Base-by-base conservation (phyloP, 2,888 invertebrate species). In the Odontocerum albicorne region DNA sequence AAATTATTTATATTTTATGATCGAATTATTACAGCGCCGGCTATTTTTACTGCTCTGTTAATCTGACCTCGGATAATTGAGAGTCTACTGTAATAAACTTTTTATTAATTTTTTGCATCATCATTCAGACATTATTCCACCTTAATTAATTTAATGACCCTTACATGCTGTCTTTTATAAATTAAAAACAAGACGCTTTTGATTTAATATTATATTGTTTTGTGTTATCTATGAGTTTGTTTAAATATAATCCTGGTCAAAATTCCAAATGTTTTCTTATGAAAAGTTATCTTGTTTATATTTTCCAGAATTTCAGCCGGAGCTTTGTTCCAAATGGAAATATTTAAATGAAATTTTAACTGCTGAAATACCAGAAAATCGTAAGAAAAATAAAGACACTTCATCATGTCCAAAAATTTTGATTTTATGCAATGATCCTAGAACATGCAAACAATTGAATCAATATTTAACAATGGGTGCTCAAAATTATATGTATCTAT, bases 311-410 rank as follows among this genome's bases (percentile, higher is more conserved):
- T 81, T 90, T 56, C 82, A 84, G 63, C 91, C 90, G 8, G 95
- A 96, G 74, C 78, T 84, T 32, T 89, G 88, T 69, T 92, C 96
- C 4, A 97, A 97, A 73, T 97, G 96, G 96, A 80, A 84, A 64
- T 85, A 86, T 7, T 74, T 97, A 2, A 81, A 79, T 57, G 94
- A 96, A 70, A 82, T 96, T 55, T 71, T 97, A 38, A 75, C 82
- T 61, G 73, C 79, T 4, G 96, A 97, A 77, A 92, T 97, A 66
- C 87, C 89, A 13, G 77, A 78, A 22, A 86, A 91, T 68, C 84
- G 86, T 53, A 82, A 81, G 64, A 76, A 78, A 51, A 73, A 71
- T 2, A 66, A 67, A 55, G 67, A 67, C 7, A 47, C 40, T 32
- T 7, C 22, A 20, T 17, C 20, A 19, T 36, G 35, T 32, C 66